phyloP scores from a whole-genome alignment of 1,140 invertebrate genomes.

The Cyrtorhinus lividipennis region DNA sequence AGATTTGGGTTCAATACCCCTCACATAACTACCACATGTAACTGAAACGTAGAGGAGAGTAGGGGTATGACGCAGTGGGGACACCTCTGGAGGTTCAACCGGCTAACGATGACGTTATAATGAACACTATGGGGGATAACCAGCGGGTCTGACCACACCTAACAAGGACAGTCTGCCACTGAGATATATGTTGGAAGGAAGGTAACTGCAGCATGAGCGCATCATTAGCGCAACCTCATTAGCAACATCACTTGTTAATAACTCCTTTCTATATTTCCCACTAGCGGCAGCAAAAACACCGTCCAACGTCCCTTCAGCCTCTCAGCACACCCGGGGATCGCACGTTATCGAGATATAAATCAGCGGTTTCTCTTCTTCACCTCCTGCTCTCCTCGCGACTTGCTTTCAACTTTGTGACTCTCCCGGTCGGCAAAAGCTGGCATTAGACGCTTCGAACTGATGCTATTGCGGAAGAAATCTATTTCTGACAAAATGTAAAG shows the following conservation, averaged over 20 bases:
- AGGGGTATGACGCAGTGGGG: too few species aligned
- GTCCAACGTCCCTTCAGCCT: background rate
- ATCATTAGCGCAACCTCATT: slow-evolving; percentile 5
- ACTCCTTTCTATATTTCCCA: slow-evolving; percentile 4
- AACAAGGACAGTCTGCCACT: slow-evolving; percentile 9
- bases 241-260: slow-evolving; percentile 10
- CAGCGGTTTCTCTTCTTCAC: background rate
- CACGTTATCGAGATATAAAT: slow-evolving; percentile 4
- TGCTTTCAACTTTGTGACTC: too few species aligned
- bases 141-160: background rate
- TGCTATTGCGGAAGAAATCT: too few species aligned
- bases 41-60: too few species aligned
- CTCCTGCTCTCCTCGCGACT: background rate
- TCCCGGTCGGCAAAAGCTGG: too few species aligned
- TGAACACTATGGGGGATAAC: slow-evolving; percentile 1
- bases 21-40: too few species aligned
- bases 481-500: too few species aligned
- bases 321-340: background rate
- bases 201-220: background rate
- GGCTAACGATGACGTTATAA: too few species aligned
- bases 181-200: slow-evolving; percentile 5
- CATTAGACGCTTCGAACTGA: too few species aligned
- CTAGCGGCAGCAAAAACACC: slow-evolving; percentile 1
- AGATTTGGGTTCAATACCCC: too few species aligned
- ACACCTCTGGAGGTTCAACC: too few species aligned